phyloP scores from a whole-genome alignment of 1,140 invertebrate species.

The Diabrotica undecimpunctata region DNA sequence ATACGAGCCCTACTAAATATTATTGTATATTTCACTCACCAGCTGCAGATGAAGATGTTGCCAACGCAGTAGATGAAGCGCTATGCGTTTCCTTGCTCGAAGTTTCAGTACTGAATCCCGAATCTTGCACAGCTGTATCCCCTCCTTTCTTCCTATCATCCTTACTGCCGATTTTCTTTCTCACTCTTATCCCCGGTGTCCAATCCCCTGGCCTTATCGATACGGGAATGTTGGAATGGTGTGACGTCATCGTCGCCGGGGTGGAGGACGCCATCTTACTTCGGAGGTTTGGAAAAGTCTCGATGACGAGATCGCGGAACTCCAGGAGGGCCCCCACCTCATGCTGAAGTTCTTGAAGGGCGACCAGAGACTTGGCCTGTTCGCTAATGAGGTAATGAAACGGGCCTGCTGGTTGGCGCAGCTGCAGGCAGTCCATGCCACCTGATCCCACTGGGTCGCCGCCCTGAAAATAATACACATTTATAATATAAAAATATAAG shows the following conservation, averaged over 20 bases:
- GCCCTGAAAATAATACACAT: no score
- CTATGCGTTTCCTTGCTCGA: conserved; percentile 73
- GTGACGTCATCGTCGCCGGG: conserved; percentile 43
- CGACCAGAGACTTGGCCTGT: conserved; percentile 75
- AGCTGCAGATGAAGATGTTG: conserved; percentile 50
- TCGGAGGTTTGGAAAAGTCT: conserved; percentile 83
- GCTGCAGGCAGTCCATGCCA: conserved; percentile 67
- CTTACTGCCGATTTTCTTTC: conserved; percentile 59
- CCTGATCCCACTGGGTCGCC: conserved; percentile 49
- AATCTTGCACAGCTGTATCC: conserved; percentile 71
- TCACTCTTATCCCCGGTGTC: conserved; percentile 69
- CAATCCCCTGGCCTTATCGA: conserved; percentile 60
- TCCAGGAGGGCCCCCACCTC: conserved; percentile 83
- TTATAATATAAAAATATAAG: no score
- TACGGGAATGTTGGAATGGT: conserved; percentile 43
- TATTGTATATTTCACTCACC: no score
- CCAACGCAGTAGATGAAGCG: conserved; percentile 50
- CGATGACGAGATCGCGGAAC: conserved; percentile 86
- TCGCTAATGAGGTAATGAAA: conserved; percentile 78
- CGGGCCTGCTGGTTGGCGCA: conserved; percentile 58
- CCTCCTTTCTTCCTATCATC: conserved; percentile 56
- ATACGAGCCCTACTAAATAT: no score
- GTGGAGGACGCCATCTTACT: conserved; percentile 66
- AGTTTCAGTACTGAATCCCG: conserved; percentile 80
- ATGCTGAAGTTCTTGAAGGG: conserved; percentile 81